A percentile compares a stretch with the other conserved stretches of the same genome.
Conservation (phyloP, 1,140 invertebrate genomes). For the Drosophila pectinifera region DNA sequence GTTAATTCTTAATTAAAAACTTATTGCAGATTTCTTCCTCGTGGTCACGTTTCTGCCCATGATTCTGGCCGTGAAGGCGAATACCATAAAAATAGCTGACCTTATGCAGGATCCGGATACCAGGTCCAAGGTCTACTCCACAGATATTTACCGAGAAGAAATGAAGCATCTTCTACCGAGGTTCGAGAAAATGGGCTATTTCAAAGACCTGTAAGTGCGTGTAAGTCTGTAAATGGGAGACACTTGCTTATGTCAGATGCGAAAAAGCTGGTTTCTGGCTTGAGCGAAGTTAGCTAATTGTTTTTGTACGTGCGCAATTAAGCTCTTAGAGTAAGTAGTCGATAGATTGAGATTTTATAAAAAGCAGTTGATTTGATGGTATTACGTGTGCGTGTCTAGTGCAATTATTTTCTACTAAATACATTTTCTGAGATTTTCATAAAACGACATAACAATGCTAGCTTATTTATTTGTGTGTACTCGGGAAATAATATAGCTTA, state of each 20-base stretch:
- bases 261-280: slow-evolving; percentile 7
- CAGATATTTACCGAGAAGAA: slow-evolving; percentile 20
- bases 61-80: slow-evolving; percentile 16
- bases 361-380: no score
- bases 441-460: slow-evolving; percentile 3
- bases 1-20: not conserved
- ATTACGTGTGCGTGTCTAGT: no score
- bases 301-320: not conserved
- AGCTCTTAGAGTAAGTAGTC: no score
- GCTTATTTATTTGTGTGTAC: slow-evolving; percentile 15
- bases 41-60: slow-evolving; percentile 48
- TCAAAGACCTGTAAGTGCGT: slow-evolving; percentile 36
- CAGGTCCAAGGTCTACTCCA: slow-evolving; percentile 14
- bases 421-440: not conserved
- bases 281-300: slow-evolving; percentile 1
- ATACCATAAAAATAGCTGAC: slow-evolving; percentile 30
- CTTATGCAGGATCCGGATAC: slow-evolving; percentile 19
- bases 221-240: not conserved
- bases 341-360: no score
- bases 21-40: slow-evolving; percentile 45
- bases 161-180: slow-evolving; percentile 29
- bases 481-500: slow-evolving; percentile 6
- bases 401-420: not conserved
- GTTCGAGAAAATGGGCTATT: slow-evolving; percentile 58
- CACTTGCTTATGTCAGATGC: not conserved